A percentile compares a stretch with the other conserved stretches of the same genome.
Conservation (phyloP, 2,888 invertebrate genomes). For the Arenicola marina region DNA sequence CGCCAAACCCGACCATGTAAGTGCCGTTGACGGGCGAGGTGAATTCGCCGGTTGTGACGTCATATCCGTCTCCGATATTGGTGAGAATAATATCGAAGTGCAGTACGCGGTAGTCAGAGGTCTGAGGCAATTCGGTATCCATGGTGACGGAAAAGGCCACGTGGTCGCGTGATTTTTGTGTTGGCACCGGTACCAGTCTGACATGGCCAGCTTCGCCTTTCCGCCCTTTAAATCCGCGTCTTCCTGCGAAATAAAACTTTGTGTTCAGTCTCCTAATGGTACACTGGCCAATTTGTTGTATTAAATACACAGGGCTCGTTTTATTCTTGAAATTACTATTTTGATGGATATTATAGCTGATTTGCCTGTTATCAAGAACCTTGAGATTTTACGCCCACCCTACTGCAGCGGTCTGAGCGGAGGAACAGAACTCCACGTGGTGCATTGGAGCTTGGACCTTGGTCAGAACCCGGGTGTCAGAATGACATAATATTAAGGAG, state of each 20-base stretch:
- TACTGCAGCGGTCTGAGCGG: too few species aligned
- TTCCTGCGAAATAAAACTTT: constrained; percentile 1
- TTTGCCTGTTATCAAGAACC: too few species aligned
- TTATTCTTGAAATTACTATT: too few species aligned
- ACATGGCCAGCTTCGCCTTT: constrained; percentile 12
- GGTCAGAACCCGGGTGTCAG: too few species aligned
- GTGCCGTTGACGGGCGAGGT: constrained; percentile 33
- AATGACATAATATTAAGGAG: too few species aligned
- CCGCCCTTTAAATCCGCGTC: constrained; percentile 13
- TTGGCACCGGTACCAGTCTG: constrained; percentile 4
- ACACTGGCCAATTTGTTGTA: too few species aligned
- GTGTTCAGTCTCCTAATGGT: background rate
- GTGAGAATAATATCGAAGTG: constrained; percentile 19
- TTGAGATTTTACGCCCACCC: too few species aligned
- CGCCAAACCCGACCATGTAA: constrained; percentile 30
- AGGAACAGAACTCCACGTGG: too few species aligned
- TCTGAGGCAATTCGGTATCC: constrained; percentile 25
- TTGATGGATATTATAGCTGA: too few species aligned
- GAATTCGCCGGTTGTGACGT: constrained; percentile 29
- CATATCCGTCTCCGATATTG: constrained; percentile 24
- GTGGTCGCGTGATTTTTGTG: constrained; percentile 5
- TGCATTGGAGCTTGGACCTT: too few species aligned
- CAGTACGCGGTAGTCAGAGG: constrained; percentile 25
- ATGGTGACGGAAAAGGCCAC: constrained; percentile 34
- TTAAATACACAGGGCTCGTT: too few species aligned